Percentiles rank a stretch among this genome's conserved stretches.
These are phyloP conservation scores for Saguinus oedipus DNA, from an alignment of 2,797 vertebrate genomes.

Conservation along the genomic window DNA sequence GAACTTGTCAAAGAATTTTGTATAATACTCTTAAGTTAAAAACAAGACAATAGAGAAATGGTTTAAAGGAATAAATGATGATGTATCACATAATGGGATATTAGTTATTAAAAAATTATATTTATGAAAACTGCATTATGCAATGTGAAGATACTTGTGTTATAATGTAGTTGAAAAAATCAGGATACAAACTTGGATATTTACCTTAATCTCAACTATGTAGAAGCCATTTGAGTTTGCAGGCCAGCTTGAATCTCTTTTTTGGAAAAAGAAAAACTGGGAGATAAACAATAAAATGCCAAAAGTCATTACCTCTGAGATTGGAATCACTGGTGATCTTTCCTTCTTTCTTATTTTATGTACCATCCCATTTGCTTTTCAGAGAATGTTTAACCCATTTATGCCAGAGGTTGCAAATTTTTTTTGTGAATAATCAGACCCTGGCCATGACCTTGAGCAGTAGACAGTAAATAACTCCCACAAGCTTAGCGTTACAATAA, in stretches of 20 bases:
- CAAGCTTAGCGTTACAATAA: background rate
- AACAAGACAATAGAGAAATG: background rate
- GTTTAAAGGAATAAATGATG: background rate
- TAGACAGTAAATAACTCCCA: background rate
- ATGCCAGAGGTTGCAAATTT: background rate
- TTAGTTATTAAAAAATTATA: background rate
- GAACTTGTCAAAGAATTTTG: background rate
- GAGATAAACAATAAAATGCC: background rate
- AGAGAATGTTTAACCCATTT: background rate
- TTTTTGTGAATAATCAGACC: background rate
- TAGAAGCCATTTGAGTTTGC: background rate
- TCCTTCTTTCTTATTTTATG: background rate
- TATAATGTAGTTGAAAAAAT: background rate
- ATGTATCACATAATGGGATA: background rate
- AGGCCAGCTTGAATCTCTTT: background rate
- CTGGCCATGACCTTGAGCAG: background rate
- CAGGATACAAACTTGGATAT: background rate
- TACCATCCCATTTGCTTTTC: background rate
- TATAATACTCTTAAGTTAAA: background rate
- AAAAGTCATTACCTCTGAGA: background rate
- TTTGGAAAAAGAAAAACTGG: background rate
- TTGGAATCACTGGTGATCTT: background rate
- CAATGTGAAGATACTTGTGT: background rate
- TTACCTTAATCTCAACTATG: constrained; percentile 21
- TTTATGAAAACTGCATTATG: constrained; percentile 1